Percentiles rank a stretch among this genome's conserved stretches.
These are phyloP conservation scores for Plodia interpunctella DNA, from an alignment of 1,140 invertebrate species.

Conservation along the genomic window DNA sequence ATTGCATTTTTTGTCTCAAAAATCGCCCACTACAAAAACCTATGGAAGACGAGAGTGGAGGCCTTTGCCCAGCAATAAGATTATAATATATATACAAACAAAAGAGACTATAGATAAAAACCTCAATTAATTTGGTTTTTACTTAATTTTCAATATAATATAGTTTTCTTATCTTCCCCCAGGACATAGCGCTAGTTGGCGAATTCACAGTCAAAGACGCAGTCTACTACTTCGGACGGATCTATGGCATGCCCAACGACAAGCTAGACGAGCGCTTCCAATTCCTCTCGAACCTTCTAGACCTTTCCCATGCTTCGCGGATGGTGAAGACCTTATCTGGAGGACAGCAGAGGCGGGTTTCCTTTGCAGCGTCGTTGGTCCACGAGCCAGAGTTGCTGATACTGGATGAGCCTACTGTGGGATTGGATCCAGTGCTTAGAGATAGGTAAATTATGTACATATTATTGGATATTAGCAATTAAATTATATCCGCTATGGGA, in stretches of 20 bases:
- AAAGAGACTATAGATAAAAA: too few species aligned
- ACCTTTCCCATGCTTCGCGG: conserved; percentile 81
- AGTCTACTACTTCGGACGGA: conserved; percentile 91
- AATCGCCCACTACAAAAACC: too few species aligned
- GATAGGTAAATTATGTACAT: conserved; percentile 80
- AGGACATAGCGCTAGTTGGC: conserved; percentile 91
- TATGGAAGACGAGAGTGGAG: too few species aligned
- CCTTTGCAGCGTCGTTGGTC: conserved; percentile 90
- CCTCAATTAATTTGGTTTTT: neutral
- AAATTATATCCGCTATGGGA: too few species aligned
- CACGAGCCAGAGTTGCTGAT: conserved; percentile 93
- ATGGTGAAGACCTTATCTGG: conserved; percentile 86
- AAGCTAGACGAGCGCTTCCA: conserved; percentile 82
- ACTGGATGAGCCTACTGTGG: conserved; percentile 95
- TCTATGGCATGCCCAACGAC: conserved; percentile 85
- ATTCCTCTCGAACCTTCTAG: conserved; percentile 84
- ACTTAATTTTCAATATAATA: neutral
- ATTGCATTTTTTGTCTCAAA: too few species aligned
- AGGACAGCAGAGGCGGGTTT: conserved; percentile 92
- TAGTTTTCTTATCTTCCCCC: conserved; percentile 19
- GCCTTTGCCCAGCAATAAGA: too few species aligned
- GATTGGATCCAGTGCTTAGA: conserved; percentile 92
- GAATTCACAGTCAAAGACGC: conserved; percentile 93
- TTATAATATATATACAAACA: too few species aligned
- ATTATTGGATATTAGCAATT: neutral